Conservation (phyloP, 2,797 vertebrate genomes). For the Oryzias dopingdopingensis region DNA sequence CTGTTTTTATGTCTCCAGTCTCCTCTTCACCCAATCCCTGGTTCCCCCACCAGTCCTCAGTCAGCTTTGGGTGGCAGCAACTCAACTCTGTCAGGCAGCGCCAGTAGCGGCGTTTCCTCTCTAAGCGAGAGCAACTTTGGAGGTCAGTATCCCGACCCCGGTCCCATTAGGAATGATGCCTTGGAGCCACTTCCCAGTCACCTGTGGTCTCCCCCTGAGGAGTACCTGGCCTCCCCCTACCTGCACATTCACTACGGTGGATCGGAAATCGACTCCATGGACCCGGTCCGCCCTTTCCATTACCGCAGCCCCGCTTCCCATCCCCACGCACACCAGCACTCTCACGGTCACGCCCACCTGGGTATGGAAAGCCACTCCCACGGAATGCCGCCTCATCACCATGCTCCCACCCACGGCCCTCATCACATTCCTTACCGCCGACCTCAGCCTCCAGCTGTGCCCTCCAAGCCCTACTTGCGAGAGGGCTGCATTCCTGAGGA, state of each 20-base stretch:
- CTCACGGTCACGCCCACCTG: constrained; percentile 67
- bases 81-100: constrained; percentile 96
- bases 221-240: constrained; percentile 90
- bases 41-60: constrained; percentile 97
- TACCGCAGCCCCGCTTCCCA: constrained; percentile 79
- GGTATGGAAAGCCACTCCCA: constrained; percentile 79
- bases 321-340: constrained; percentile 82
- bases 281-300: constrained; percentile 79
- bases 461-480: constrained; percentile 91
- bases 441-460: constrained; percentile 88
- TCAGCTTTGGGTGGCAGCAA: constrained; percentile 98
- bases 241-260: constrained; percentile 95
- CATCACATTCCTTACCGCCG: constrained; percentile 85
- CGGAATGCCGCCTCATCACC: constrained; percentile 63
- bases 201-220: constrained; percentile 91
- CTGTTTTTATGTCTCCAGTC: constrained; percentile 76
- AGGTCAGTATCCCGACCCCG: constrained; percentile 91
- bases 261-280: constrained; percentile 90
- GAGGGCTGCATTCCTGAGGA: constrained; percentile 87
- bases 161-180: constrained; percentile 88
- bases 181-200: constrained; percentile 91
- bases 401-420: constrained; percentile 58
- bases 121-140: constrained; percentile 97
- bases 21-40: constrained; percentile 96
- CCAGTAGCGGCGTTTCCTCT: constrained; percentile 97